Evolutionary conservation across 2,888 invertebrate genomes (phyloP).

Genomic region (Agrypnus murinus): DNA sequence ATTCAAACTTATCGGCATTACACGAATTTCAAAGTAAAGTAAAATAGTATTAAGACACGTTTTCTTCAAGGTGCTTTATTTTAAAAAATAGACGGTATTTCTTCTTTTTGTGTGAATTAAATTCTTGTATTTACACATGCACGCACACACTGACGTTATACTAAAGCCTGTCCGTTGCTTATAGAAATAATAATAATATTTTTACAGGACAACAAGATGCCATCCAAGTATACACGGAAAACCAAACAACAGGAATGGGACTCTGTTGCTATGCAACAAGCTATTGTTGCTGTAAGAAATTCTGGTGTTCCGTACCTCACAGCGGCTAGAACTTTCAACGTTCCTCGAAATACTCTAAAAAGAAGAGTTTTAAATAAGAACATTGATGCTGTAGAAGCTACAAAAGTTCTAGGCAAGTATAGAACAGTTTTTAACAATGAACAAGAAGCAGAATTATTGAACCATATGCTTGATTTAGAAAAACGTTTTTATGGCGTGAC

Average conservation of each 20-base stretch:
- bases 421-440: constrained; percentile 23
- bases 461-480: constrained; percentile 35
- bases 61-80: too few species aligned
- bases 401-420: constrained; percentile 26
- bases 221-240: neutral
- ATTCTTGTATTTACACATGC: too few species aligned
- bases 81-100: too few species aligned
- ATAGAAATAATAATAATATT: too few species aligned
- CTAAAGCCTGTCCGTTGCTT: too few species aligned
- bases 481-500: constrained; percentile 37
- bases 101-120: too few species aligned
- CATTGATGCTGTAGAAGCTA: neutral
- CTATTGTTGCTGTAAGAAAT: neutral
- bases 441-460: constrained; percentile 35
- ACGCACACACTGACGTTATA: too few species aligned
- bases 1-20: too few species aligned
- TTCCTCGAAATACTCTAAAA: constrained; percentile 30
- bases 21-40: too few species aligned
- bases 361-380: constrained; percentile 24
- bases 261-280: neutral
- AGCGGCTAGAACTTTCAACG: constrained; percentile 11
- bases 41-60: too few species aligned
- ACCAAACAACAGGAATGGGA: constrained; percentile 3
- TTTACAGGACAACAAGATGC: constrained; percentile 4
- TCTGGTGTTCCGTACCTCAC: neutral